These are phyloP conservation scores for Calypte anna DNA, from an alignment of 2,113 vertebrate genomes.

Conservation along the genomic window DNA sequence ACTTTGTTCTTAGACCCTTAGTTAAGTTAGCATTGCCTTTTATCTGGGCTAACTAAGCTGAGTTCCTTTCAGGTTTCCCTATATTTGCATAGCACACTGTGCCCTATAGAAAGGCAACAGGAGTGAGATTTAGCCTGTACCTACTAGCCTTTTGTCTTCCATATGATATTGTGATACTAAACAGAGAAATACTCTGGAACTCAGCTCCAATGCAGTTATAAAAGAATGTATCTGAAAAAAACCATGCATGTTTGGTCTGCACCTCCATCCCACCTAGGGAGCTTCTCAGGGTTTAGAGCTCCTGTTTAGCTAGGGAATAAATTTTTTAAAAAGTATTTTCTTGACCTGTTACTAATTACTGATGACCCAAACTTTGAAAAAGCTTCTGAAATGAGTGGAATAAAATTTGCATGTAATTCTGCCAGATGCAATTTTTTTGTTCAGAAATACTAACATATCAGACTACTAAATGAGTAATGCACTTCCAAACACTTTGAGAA, in stretches of 20 bases:
- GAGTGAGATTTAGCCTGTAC: background rate
- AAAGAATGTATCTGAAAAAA: background rate
- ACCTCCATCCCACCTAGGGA: background rate
- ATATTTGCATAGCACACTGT: background rate
- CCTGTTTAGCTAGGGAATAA: background rate
- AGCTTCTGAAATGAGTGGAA: background rate
- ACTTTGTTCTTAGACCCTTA: background rate
- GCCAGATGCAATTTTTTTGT: background rate
- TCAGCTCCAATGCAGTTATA: background rate
- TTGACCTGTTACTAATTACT: background rate
- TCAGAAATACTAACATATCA: background rate
- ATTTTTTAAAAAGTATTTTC: background rate
- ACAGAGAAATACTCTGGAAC: background rate
- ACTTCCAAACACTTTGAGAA: background rate
- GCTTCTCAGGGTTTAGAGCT: background rate
- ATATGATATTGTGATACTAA: background rate
- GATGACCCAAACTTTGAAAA: background rate
- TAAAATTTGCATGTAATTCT: background rate
- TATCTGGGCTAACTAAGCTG: background rate
- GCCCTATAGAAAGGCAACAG: fast-evolving
- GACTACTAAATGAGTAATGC: background rate
- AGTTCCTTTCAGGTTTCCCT: background rate
- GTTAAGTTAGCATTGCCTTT: background rate
- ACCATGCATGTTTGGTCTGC: background rate
- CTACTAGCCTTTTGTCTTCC: background rate